Base-by-base conservation (phyloP, 2,113 vertebrate genomes). In the Sardina pilchardus region DNA sequence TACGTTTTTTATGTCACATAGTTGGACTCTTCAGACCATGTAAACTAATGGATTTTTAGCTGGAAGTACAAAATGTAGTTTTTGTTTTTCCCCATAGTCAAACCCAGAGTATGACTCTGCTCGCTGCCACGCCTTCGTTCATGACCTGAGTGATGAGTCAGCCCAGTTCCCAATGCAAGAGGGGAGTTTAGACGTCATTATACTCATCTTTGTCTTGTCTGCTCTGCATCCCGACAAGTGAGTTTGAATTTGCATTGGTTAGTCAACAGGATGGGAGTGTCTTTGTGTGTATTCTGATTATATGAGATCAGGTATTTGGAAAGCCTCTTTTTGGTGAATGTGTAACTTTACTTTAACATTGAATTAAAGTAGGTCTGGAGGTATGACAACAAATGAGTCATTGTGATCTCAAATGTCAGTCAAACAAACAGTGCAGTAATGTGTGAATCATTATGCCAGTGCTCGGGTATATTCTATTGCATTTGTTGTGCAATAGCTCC, bases 161-260 rank as follows among this genome's bases (percentile, higher is more conserved):
- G 93, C 94, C 56, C 88, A 89, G 82, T 98, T 96, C 90, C 97
- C 98, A 1, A 39, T 99, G 89, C 97, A 97, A 4, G 89, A 94
- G 0, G 92, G 92, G 85, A 97, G 94, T 88, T 94, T 99, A 42
- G 97, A 99, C 34, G 87, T 98, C 88, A 93, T 99, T 26, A 96
- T 99, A 88, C 96, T 99, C 81, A 98, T 99, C 92, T 99, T 99
- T 91, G 98, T 99, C 84, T 96, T 99, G 53, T 99, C 98, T 24
- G 96, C 98, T 0, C 86, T 99, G 91, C 96, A 96, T 92, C 98
- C 98, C 36, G 93, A 97, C 89, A 99, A 96, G 98, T 99, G 95
- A 92, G 96, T 30, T 30, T 14, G 26, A 71, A 34, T 30, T 34
- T n/a, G 56, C 8, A 34, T 71, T 0, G 56, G 63, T 34, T 16